phyloP scores from a whole-genome alignment of 1,140 invertebrate species.

The Aphis craccivora region DNA sequence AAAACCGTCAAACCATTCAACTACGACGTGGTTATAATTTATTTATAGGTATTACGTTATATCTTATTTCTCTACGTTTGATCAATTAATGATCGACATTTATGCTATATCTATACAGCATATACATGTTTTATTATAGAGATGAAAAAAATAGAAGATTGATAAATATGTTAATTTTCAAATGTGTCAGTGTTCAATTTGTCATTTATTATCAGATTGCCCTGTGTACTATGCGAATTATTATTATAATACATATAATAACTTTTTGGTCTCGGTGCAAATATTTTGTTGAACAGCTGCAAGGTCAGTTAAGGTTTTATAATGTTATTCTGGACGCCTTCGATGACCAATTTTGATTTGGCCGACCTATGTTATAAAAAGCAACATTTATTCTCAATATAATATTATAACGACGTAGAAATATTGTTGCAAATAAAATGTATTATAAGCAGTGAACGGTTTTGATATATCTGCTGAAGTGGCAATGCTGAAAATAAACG shows the following conservation, averaged over 20 bases:
- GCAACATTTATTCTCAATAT: background rate
- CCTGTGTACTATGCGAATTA: background rate
- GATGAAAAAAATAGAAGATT: background rate
- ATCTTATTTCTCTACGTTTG: background rate
- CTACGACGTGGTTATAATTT: background rate
- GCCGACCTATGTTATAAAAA: background rate
- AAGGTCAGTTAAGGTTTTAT: background rate
- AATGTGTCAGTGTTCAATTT: constrained; percentile 19
- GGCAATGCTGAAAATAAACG: constrained; percentile 8
- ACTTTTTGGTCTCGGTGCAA: background rate
- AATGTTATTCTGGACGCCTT: background rate
- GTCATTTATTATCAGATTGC: constrained; percentile 47
- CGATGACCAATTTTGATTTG: background rate
- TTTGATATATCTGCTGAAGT: background rate
- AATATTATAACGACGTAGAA: background rate
- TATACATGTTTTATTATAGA: background rate
- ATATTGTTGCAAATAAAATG: background rate
- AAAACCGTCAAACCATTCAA: constrained; percentile 2
- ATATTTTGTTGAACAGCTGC: background rate
- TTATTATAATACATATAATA: background rate
- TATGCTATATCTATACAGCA: background rate
- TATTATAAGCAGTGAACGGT: background rate
- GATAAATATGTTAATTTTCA: constrained; percentile 30
- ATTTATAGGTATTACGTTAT: background rate
- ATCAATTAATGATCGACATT: constrained; percentile 35